Evolutionary conservation across 2,797 vertebrate genomes (phyloP), one percentile per base, ranked within the genome.

Genomic region (Otus scops): DNA sequence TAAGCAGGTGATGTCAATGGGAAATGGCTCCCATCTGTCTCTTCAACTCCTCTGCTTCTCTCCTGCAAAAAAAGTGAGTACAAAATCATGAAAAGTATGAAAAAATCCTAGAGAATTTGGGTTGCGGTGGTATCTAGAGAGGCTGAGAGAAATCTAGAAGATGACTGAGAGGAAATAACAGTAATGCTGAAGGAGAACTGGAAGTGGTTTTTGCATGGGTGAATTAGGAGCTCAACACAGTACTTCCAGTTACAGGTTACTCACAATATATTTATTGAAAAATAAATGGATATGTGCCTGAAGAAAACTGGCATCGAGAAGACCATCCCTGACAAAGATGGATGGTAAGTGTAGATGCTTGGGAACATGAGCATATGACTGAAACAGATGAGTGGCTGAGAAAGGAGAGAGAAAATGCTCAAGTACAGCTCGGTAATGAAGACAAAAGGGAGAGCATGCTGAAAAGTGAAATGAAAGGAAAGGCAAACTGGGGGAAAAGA

Each of bases 391-490:
- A 57, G 13, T 47, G 27, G 13, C 24, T 83, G 19, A 79, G 27
- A 88, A 85, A 63, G 38, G 28, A 77, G 88, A 63, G 28, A 77
- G 39, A 87, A 78, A 79, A 63, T 34, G 19, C 22, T 87, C n/a
- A 43, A 76, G 11, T 84, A 38, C 16, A 80, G 6, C 27, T 56
- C 26, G 11, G 14, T 20, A 89, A 71, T 76, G 43, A 78, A 78
- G 15, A 59, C 26, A 64, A 80, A 79, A 79, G 20, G 8, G 17
- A 8, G 0, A 76, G 13, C 8, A 51, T 15, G 12, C 28, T 68
- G 51, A 69, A 87, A 79, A 61, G 21, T 48, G 14, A 69, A 75
- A 47, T 69, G 51, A 54, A 16, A 76, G 20, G 38, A 16, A 87
- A 89, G 65, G 16, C 3, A 73, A 74, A 87, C 12, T 61, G 17